phyloP scores from a whole-genome alignment of 2,888 invertebrate species.

The Cheilosia vulpina region DNA sequence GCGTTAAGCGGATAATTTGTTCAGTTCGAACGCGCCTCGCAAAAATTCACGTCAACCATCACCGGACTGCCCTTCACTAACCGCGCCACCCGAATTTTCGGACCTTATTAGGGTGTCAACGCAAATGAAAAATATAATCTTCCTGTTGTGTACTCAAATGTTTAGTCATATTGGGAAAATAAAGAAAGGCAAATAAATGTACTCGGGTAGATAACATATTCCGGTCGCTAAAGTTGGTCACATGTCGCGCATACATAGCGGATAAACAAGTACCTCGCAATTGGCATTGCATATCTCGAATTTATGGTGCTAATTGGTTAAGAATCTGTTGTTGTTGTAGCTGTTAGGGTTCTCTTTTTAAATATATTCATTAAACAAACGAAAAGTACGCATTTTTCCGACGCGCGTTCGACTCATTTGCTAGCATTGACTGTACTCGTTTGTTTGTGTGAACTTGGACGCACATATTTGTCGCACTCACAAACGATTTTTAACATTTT shows the following conservation, averaged over 20 bases:
- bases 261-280: constrained; percentile 30
- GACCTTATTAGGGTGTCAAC: constrained; percentile 2
- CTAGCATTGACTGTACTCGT: constrained; percentile 23
- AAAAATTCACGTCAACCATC: neutral
- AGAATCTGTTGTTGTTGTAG: constrained; percentile 37
- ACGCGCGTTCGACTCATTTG: constrained; percentile 28
- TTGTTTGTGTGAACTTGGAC: constrained; percentile 7
- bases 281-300: constrained; percentile 37
- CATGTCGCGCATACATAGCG: constrained; percentile 23
- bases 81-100: neutral
- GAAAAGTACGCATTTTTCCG: constrained; percentile 7
- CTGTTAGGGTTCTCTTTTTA: neutral
- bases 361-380: constrained; percentile 23
- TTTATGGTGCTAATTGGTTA: constrained; percentile 49
- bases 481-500: constrained; percentile 6
- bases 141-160: neutral
- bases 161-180: neutral
- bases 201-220: neutral
- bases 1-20: too few species aligned
- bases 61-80: neutral
- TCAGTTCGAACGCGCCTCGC: neutral
- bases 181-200: neutral
- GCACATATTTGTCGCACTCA: constrained; percentile 17
- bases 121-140: constrained; percentile 1
- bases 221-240: constrained; percentile 34